These are phyloP conservation scores for Saturnia japonica DNA, from an alignment of 2,888 invertebrate genomes.

Conservation along the genomic window DNA sequence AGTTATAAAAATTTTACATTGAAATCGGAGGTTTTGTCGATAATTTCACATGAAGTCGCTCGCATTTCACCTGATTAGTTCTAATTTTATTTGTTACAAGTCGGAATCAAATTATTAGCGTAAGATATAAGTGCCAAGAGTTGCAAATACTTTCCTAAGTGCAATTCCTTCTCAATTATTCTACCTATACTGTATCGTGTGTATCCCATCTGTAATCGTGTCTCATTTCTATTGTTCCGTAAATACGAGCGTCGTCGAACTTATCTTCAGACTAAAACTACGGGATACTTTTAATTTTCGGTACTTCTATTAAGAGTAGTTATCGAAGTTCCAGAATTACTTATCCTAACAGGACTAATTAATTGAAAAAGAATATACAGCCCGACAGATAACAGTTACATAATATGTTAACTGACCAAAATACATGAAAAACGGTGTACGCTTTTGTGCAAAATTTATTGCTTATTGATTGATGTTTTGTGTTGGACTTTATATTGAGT, in stretches of 20 bases:
- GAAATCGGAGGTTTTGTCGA: neutral
- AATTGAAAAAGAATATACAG: neutral
- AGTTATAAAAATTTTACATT: neutral
- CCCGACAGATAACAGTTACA: neutral
- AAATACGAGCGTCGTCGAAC: slow-evolving; percentile 5
- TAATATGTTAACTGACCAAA: neutral
- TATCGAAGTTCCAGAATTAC: slow-evolving; percentile 9
- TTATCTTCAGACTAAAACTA: slow-evolving; percentile 52
- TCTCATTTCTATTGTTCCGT: slow-evolving; percentile 5
- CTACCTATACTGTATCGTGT: slow-evolving; percentile 34
- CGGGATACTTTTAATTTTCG: slow-evolving; percentile 49
- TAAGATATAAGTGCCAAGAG: slow-evolving; percentile 79
- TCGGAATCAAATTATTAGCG: slow-evolving; percentile 47
- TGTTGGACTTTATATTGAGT: neutral
- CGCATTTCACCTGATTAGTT: neutral
- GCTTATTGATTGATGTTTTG: slow-evolving; percentile 3
- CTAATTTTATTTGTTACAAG: neutral
- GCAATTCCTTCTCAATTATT: slow-evolving; percentile 74
- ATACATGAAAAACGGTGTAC: neutral
- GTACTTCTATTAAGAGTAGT: slow-evolving; percentile 2
- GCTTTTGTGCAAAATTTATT: slow-evolving; percentile 7
- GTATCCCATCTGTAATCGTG: neutral
- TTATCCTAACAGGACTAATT: neutral
- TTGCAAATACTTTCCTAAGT: slow-evolving; percentile 67
- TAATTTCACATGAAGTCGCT: neutral